Conservation (phyloP, 2,888 invertebrate genomes). For the Marasmarcha lunaedactyla region DNA sequence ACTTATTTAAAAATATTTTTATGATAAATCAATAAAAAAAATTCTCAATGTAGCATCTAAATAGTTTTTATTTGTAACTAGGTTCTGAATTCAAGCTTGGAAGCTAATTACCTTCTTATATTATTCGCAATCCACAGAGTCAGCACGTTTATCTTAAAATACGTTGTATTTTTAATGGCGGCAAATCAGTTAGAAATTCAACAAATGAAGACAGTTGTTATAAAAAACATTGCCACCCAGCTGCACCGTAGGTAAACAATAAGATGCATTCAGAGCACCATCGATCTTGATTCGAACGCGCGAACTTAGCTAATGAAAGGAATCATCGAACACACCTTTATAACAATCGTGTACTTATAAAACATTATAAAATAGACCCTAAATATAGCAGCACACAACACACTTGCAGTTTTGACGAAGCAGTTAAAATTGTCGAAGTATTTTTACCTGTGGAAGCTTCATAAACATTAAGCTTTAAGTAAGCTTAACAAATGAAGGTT, state of each 20-base stretch:
- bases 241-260: slow-evolving; percentile 64
- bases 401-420: background rate
- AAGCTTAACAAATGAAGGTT: no score
- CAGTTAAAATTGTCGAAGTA: background rate
- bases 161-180: no score
- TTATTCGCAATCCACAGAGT: no score
- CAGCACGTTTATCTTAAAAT: no score
- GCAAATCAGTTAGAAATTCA: slow-evolving; percentile 16
- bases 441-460: background rate
- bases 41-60: no score
- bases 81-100: no score
- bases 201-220: slow-evolving; percentile 14
- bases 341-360: slow-evolving; percentile 22
- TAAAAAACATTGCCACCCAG: slow-evolving; percentile 42
- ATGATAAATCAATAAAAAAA: no score
- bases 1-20: no score
- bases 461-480: slow-evolving; percentile 15
- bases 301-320: slow-evolving; percentile 68
- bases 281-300: slow-evolving; percentile 64
- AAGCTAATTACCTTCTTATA: no score
- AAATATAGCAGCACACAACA: background rate
- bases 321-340: slow-evolving; percentile 52
- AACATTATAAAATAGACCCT: slow-evolving; percentile 17
- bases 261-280: slow-evolving; percentile 54
- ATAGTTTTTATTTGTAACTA: no score